These are phyloP conservation scores for Empis stercorea DNA, from an alignment of 2,888 invertebrate genomes.

Conservation along the genomic window DNA sequence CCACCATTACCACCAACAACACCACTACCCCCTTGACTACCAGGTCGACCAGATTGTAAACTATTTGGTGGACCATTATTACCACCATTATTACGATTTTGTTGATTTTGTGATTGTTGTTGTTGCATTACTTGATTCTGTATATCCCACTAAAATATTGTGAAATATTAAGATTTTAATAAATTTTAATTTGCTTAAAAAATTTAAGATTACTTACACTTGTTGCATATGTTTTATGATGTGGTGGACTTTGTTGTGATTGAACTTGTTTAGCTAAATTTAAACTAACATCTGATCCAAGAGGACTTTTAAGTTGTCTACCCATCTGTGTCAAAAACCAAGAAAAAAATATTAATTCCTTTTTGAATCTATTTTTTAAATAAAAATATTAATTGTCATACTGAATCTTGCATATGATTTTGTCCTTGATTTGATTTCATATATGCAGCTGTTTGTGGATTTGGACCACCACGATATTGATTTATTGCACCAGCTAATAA, in stretches of 20 bases:
- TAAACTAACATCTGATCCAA: constrained; percentile 33
- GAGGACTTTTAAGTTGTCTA: constrained; percentile 34
- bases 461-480: constrained; percentile 34
- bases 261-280: constrained; percentile 35
- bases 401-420: constrained; percentile 36
- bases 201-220: constrained; percentile 25
- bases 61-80: constrained; percentile 17
- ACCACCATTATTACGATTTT: constrained; percentile 14
- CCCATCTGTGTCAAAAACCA: constrained; percentile 26
- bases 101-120: constrained; percentile 22
- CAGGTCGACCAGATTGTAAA: constrained; percentile 17
- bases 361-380: not conserved
- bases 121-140: constrained; percentile 39
- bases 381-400: constrained; percentile 14
- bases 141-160: constrained; percentile 33
- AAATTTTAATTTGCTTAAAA: not conserved
- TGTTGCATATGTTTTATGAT: constrained; percentile 33
- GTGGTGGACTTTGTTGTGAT: constrained; percentile 36
- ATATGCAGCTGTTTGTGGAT: constrained; percentile 26
- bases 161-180: no score
- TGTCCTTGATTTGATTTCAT: constrained; percentile 34
- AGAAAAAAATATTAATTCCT: not conserved
- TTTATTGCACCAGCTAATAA: constrained; percentile 45
- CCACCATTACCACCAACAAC: constrained; percentile 21
- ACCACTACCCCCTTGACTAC: constrained; percentile 9